Percentiles rank a stretch among this genome's conserved stretches.
Conservation (phyloP, 1,140 invertebrate genomes). For the Drosophila equinoxialis region DNA sequence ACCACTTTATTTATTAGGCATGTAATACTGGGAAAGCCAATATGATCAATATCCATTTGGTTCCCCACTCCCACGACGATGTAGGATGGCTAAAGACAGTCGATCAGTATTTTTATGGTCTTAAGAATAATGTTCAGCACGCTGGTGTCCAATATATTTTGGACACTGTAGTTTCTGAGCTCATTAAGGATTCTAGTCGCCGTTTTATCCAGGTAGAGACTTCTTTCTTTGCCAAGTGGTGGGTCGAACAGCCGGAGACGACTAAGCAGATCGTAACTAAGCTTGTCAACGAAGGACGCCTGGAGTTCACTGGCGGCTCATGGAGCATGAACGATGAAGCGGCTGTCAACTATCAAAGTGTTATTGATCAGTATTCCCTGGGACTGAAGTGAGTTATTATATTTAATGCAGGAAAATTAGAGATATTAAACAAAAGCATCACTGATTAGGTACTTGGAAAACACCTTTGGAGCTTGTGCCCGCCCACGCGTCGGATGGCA, state of each 20-base stretch:
- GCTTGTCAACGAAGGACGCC: constrained; percentile 89
- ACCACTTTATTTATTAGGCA: constrained; percentile 83
- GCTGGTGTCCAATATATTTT: constrained; percentile 96
- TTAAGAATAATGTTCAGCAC: constrained; percentile 87
- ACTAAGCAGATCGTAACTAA: constrained; percentile 85
- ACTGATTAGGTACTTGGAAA: constrained; percentile 85
- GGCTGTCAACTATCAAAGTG: constrained; percentile 94
- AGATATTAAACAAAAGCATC: not conserved
- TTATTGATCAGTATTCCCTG: constrained; percentile 96
- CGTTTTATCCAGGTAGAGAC: constrained; percentile 91
- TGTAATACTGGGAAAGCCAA: constrained; percentile 85
- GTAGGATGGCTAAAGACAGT: constrained; percentile 97
- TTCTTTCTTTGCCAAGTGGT: constrained; percentile 97
- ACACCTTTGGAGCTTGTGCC: constrained; percentile 93
- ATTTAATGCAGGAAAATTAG: not conserved
- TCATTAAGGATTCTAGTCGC: constrained; percentile 88
- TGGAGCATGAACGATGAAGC: constrained; percentile 99
- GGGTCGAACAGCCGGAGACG: constrained; percentile 88
- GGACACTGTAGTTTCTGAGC: constrained; percentile 92
- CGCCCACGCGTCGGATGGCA: constrained; percentile 94
- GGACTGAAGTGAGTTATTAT: constrained; percentile 86
- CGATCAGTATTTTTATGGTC: constrained; percentile 95
- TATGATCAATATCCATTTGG: constrained; percentile 92
- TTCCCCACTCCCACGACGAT: constrained; percentile 93
- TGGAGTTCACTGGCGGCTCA: constrained; percentile 94